Conservation (phyloP, 2,888 invertebrate species). For the Brenthis daphne region DNA sequence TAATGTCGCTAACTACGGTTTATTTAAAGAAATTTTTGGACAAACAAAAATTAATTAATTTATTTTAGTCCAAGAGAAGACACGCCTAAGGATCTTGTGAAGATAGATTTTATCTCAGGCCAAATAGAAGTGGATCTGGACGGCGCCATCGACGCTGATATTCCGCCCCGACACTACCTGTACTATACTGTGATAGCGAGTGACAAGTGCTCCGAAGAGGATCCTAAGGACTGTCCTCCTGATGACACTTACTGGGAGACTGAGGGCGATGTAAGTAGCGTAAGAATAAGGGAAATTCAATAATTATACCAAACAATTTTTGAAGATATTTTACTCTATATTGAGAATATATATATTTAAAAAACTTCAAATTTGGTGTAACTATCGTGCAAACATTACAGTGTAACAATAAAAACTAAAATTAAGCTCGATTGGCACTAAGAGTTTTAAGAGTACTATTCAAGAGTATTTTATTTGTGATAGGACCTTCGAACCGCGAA, state of each 20-base stretch:
- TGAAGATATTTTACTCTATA: too few relatives aligned
- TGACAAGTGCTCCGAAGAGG: conserved; percentile 67
- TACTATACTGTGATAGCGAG: conserved; percentile 80
- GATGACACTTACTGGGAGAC: conserved; percentile 59
- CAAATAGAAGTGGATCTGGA: conserved; percentile 72
- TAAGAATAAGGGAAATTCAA: background rate
- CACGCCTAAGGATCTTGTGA: conserved; percentile 71
- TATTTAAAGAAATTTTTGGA: too few relatives aligned
- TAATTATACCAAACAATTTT: too few relatives aligned
- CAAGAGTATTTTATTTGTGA: too few relatives aligned
- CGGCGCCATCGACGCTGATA: conserved; percentile 81
- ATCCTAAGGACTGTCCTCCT: conserved; percentile 56
- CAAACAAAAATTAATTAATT: too few relatives aligned
- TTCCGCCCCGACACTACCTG: conserved; percentile 68
- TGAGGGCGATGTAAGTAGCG: conserved; percentile 62
- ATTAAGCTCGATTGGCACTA: too few relatives aligned
- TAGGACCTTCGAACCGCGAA: too few relatives aligned
- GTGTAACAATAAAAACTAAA: background rate
- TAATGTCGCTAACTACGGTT: too few relatives aligned
- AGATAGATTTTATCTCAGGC: conserved; percentile 76
- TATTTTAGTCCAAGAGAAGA: conserved; percentile 62
- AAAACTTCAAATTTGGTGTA: too few relatives aligned
- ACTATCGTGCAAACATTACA: too few relatives aligned
- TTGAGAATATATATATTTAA: too few relatives aligned
- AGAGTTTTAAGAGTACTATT: too few relatives aligned